Evolutionary conservation across 2,113 vertebrate species (phyloP), one percentile per base, ranked within the genome.

Genomic region (Dipodomys ordii): DNA sequence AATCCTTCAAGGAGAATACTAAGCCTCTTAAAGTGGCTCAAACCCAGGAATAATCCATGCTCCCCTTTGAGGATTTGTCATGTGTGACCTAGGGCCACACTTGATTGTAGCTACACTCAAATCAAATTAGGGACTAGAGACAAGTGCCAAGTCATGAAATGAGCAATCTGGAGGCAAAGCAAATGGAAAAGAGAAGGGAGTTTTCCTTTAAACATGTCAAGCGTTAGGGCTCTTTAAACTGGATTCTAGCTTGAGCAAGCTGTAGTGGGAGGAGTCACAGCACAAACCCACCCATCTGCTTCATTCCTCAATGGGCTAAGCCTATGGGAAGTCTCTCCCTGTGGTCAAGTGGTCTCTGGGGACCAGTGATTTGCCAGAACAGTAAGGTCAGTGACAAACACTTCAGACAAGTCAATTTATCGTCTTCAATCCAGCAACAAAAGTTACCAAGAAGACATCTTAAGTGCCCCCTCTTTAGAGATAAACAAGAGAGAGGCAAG

Each of bases 1-100:
- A 96, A 76, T 35, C n/a, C 90, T 79, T 80, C 39, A 92, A 93
- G 91, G 91, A 95, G 92, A 97, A 95, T 94, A 97, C 67, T 96
- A 97, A 96, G 94, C 96, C 65, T 95, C 96, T 95, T 96, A 94
- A 87, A 89, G 84, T 6, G 18, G 46, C 84, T 94, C 83, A 94
- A 87, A 84, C 92, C 88, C 72, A 27, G 83, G 89, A 93, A 90
- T 87, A 96, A 97, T 64, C 91, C 64, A 67, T 18, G 8, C 16
- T 92, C 76, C 49, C 83, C 94, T 39, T 65, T 15, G 22, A 96
- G 93, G 91, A 74, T 32, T 25, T 82, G n/a, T 84, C 73, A 83
- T 39, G 81, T 60, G 30, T 87, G 93, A 91, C 95, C 93, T 92
- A 6, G 0, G 72, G 89, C 80, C 89, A 96, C 57, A 86, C 78